Conservation (phyloP, 2,888 invertebrate species). For the Agrochola macilenta region DNA sequence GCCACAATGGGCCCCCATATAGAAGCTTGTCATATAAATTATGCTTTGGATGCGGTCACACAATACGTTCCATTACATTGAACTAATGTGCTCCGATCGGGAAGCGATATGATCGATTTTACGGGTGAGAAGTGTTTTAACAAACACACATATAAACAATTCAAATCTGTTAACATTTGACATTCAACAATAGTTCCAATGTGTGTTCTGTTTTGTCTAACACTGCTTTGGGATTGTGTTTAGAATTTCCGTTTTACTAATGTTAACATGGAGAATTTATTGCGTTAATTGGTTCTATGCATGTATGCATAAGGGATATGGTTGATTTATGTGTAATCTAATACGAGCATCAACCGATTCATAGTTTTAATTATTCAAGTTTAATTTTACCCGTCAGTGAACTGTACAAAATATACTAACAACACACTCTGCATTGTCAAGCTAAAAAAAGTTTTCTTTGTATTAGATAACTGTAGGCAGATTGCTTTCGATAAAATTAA, state of each 20-base stretch:
- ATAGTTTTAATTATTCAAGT: background rate
- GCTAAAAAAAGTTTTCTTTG: background rate
- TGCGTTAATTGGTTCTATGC: slow-evolving; percentile 15
- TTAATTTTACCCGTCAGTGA: background rate
- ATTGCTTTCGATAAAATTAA: background rate
- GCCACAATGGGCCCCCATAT: slow-evolving; percentile 74
- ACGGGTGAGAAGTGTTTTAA: slow-evolving; percentile 50
- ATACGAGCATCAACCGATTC: background rate
- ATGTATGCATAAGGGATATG: background rate
- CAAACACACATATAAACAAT: slow-evolving; percentile 55
- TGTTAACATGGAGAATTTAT: slow-evolving; percentile 32
- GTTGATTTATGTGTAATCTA: background rate
- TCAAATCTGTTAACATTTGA: slow-evolving; percentile 42
- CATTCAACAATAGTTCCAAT: slow-evolving; percentile 9
- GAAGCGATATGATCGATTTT: slow-evolving; percentile 61
- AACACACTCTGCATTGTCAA: background rate
- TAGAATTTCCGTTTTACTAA: slow-evolving; percentile 14
- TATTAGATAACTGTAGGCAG: background rate
- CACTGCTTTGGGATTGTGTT: slow-evolving; percentile 39
- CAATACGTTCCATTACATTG: slow-evolving; percentile 82
- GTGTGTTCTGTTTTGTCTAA: slow-evolving; percentile 53
- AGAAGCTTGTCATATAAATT: slow-evolving; percentile 82
- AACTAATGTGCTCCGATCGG: slow-evolving; percentile 73
- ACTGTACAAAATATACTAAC: background rate
- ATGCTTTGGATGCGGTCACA: slow-evolving; percentile 74